Evolutionary conservation across 2,797 vertebrate species (phyloP).

Genomic region (Sphenodon punctatus): DNA sequence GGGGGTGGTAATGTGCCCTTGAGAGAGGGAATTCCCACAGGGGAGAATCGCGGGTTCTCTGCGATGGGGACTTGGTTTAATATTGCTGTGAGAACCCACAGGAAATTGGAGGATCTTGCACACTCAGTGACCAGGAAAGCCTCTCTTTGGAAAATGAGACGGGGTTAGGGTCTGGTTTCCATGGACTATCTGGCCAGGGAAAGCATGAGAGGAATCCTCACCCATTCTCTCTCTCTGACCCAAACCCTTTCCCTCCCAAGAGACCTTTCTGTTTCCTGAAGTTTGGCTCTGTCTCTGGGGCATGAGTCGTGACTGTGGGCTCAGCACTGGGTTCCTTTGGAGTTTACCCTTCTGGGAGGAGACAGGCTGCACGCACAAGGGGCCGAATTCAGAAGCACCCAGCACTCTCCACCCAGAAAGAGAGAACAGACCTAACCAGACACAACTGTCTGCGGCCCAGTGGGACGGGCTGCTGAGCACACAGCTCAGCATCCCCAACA

Average conservation of each 20-base stretch:
- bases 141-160: neutral
- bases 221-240: neutral
- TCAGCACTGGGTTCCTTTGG: rapidly evolving
- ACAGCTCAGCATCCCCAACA: rapidly evolving
- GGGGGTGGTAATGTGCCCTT: rapidly evolving
- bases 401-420: neutral
- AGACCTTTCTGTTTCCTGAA: neutral
- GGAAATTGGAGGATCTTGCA: neutral
- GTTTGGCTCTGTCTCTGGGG: neutral
- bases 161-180: rapidly evolving
- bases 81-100: neutral
- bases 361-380: neutral
- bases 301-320: rapidly evolving
- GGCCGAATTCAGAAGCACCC: neutral
- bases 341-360: neutral
- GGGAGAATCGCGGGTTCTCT: neutral
- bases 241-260: rapidly evolving
- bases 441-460: neutral
- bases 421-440: neutral
- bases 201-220: neutral
- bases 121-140: neutral
- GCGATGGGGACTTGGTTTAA: rapidly evolving
- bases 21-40: neutral
- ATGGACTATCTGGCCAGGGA: neutral
- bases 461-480: neutral